Conservation (phyloP, 2,797 vertebrate species). For the Meda fulgida region DNA sequence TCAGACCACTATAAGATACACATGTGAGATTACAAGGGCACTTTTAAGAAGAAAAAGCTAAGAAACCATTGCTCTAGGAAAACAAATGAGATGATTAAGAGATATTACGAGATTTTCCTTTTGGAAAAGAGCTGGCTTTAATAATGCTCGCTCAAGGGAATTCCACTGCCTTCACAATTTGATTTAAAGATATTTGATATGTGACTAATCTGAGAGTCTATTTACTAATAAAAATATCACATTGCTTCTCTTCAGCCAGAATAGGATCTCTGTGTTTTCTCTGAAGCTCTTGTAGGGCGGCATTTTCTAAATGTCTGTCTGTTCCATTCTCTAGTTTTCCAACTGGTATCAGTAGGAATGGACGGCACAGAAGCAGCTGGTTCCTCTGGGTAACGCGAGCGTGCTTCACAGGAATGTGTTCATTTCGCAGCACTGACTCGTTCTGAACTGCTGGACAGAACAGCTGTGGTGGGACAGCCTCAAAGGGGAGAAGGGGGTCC, state of each 20-base stretch:
- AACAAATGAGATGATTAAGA: background rate
- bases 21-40: background rate
- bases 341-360: slow-evolving; percentile 25
- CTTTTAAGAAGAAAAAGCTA: background rate
- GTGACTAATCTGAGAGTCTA: background rate
- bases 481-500: slow-evolving; percentile 41
- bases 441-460: slow-evolving; percentile 62
- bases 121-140: background rate
- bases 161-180: background rate
- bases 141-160: background rate
- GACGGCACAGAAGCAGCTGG: slow-evolving; percentile 30
- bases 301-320: slow-evolving; percentile 14
- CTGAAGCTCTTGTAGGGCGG: background rate
- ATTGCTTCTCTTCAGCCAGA: slow-evolving; percentile 21
- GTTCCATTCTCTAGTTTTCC: background rate
- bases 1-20: background rate
- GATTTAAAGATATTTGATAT: slow-evolving; percentile 5
- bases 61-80: background rate
- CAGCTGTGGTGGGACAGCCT: slow-evolving; percentile 70
- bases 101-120: background rate
- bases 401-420: slow-evolving; percentile 58
- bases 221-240: slow-evolving; percentile 4
- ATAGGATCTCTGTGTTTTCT: slow-evolving; percentile 44
- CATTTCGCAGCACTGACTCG: slow-evolving; percentile 65
- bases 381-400: slow-evolving; percentile 63